Evolutionary conservation across 2,888 invertebrate species (phyloP), one percentile per base, ranked within the genome.

Genomic region (Tipula unca): DNA sequence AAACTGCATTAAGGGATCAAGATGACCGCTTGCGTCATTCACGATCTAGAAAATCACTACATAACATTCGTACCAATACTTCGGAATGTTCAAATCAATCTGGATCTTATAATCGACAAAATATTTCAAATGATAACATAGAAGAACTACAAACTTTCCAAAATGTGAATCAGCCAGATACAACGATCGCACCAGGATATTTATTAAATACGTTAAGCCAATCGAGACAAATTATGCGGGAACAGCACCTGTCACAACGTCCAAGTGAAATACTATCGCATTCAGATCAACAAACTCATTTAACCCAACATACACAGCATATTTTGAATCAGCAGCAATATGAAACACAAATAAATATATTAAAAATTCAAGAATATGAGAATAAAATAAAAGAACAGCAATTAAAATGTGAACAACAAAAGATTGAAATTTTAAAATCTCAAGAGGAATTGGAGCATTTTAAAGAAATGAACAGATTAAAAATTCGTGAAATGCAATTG

Each of bases 371-470:
- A 86, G 90, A 90, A 87, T 90, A 89, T 1, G 90, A 91, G 86
- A 86, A 90, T 86, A 89, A 89, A 5, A 89, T 88, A 87, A 90
- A 90, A 86, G 90, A 90, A 87, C 89, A 89, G 85, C 89, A 90
- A 86, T 86, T 90, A 85, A 87, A 89, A 29, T 87, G 89, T n/a
- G 90, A 90, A 86, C 88, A 89, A 82, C 90, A 90, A 86, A 89
- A 89, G 86, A 88, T 91, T 39, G 90, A 90, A 87, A 86, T 90
- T 32, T 88, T 87, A 69, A 89, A 89, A 86, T 89, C 89, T 54
- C 89, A 89, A 87, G 90, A 90, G 69, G 90, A 90, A 87, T 88
- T 90, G 3, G 89, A 89, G 85, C 89, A 91, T 69, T 87, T 90
- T 88, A 89, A 89, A 3, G 90, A 90, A 86, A 87, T 90, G 86